Conservation (phyloP, 2,113 vertebrate species). For the Paralichthys olivaceus region DNA sequence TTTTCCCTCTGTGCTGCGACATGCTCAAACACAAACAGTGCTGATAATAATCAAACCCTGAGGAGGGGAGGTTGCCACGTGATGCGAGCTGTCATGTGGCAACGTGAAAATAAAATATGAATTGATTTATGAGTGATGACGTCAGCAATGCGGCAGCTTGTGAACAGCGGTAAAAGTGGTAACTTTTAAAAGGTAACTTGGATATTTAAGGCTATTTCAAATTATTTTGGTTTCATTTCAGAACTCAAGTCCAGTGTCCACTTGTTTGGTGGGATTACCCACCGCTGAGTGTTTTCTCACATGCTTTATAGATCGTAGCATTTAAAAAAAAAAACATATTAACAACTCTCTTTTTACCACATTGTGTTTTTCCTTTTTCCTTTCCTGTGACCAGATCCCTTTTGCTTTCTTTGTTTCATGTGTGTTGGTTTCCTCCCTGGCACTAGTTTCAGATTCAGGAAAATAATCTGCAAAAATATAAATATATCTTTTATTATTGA, state of each 20-base stretch:
- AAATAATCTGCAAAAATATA: neutral
- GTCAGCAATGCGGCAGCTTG: too few relatives aligned
- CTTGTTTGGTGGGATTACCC: neutral
- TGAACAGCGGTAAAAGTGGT: too few relatives aligned
- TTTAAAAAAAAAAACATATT: neutral
- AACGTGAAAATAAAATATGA: too few relatives aligned
- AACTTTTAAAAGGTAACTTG: too few relatives aligned
- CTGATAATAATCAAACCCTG: slow-evolving; percentile 32
- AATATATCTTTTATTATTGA: neutral
- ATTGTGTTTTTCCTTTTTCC: neutral
- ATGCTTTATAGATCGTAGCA: neutral
- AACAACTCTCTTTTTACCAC: neutral
- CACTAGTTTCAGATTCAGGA: neutral
- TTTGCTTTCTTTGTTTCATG: slow-evolving; percentile 4
- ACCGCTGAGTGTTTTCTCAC: neutral
- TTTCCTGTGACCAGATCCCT: neutral
- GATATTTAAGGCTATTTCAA: too few relatives aligned
- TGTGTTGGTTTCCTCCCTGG: neutral
- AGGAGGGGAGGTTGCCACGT: neutral
- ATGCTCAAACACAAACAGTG: slow-evolving; percentile 7
- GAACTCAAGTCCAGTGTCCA: too few relatives aligned
- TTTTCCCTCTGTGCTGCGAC: slow-evolving; percentile 24
- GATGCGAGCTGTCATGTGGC: too few relatives aligned
- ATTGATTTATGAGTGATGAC: too few relatives aligned
- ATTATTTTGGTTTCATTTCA: too few relatives aligned